Evolutionary conservation across 2,888 invertebrate species (phyloP).

Genomic region (Criorhina ranunculi): DNA sequence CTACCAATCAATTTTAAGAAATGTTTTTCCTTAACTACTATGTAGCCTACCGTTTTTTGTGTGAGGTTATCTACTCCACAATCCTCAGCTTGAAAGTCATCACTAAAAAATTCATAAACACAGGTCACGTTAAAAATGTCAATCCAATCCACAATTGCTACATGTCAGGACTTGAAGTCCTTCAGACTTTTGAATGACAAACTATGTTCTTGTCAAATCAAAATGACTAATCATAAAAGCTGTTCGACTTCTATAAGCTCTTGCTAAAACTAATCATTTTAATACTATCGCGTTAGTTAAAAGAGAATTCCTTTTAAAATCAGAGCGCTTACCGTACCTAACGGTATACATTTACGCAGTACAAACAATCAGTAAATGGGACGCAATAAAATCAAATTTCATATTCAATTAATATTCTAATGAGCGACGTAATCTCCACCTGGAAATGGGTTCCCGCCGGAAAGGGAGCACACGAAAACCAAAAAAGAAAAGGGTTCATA

Average conservation of each 20-base stretch:
- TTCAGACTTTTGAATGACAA: slow-evolving; percentile 2
- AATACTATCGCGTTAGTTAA: background rate
- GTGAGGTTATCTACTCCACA: no score
- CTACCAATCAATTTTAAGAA: no score
- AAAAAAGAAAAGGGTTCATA: slow-evolving; percentile 55
- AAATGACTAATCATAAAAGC: slow-evolving; percentile 8
- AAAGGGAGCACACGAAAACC: slow-evolving; percentile 6
- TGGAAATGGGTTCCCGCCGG: background rate
- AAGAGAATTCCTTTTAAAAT: background rate
- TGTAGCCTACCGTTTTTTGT: no score
- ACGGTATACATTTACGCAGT: background rate
- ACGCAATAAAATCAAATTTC: slow-evolving; percentile 71
- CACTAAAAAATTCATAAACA: no score
- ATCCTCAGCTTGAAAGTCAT: no score
- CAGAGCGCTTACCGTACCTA: background rate
- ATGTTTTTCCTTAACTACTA: no score
- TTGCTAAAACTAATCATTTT: slow-evolving; percentile 2
- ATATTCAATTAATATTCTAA: slow-evolving; percentile 75
- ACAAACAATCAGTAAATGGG: slow-evolving; percentile 64
- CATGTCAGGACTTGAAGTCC: background rate
- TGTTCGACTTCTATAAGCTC: background rate
- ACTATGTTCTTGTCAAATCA: background rate
- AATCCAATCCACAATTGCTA: background rate
- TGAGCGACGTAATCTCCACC: slow-evolving; percentile 48
- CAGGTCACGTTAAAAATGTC: background rate